Base-by-base conservation (phyloP, 2,888 invertebrate species). In the Lasioglossum morio region DNA sequence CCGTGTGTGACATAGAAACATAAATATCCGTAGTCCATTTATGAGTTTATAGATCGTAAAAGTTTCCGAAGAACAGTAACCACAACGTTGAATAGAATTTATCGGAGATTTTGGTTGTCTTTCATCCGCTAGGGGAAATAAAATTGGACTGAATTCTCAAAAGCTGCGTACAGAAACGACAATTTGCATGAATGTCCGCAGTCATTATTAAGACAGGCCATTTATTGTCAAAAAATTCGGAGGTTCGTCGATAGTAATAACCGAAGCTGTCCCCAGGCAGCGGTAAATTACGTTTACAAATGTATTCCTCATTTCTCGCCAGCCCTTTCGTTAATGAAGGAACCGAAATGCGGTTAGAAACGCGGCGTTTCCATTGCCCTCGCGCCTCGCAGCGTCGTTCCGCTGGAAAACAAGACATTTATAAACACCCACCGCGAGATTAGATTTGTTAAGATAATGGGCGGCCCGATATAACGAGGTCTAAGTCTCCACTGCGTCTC, bases 371-470 rank as follows among this genome's bases (percentile, higher is more conserved):
- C 72, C 66, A 63, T 82, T 63, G n/a, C 63, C 69, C 72, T 23
- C 63, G 57, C 72, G 73, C 46, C 43, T 79, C 69, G 73, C 53
- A 57, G 8, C 57, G 72, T 69, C 48, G 63, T 92, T 93, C 89
- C 91, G 86, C 90, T 87, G 91, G 88, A 94, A 95, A 94, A 94
- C 94, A 95, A 95, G 94, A 95, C 95, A 95, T 95, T 95, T 95
- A 94, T 94, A 95, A 95, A 95, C 94, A 94, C 92, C 94, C 93
- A 94, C 93, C 92, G 91, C 92, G 92, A 95, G 94, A 95, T 95
- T 95, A 95, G 95, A 95, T 95, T 95, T 94, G 95, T 95, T 95
- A 94, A 94, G 94, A 95, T 95, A 95, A 95, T 94, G 94, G 93
- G 91, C 89, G 90, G 89, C 91, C 88, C 88, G 91, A 92, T 92